Percentiles rank a stretch among this genome's conserved stretches.
Conservation (phyloP, 2,113 vertebrate species). For the Oriolus oriolus region DNA sequence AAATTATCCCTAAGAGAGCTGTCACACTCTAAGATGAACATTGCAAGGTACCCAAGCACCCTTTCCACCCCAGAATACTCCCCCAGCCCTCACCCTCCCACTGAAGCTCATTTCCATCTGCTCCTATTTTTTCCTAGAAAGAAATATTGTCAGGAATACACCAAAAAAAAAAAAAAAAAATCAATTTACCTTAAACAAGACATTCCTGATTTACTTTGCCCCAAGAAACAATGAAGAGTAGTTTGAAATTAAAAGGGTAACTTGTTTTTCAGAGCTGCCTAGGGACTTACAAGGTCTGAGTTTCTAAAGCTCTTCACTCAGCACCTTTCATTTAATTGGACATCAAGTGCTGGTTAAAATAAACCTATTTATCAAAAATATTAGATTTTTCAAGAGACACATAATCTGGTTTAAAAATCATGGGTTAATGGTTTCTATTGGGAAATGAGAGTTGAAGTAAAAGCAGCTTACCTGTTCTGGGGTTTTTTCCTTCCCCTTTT, state of each 20-base stretch:
- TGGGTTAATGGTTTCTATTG: neutral
- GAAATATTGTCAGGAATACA: neutral
- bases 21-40: rapidly evolving
- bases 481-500: neutral
- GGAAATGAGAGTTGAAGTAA: neutral
- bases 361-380: neutral
- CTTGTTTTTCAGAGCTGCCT: neutral
- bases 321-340: neutral
- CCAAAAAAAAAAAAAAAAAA: too few relatives aligned
- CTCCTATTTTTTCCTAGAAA: neutral
- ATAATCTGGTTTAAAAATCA: neutral
- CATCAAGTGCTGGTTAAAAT: neutral
- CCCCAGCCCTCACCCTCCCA: neutral
- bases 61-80: neutral
- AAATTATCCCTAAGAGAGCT: neutral
- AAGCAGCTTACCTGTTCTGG: neutral
- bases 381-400: neutral
- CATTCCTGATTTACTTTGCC: neutral
- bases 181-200: neutral
- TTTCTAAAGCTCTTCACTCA: neutral
- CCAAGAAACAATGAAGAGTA: neutral
- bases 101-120: neutral
- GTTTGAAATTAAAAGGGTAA: neutral
- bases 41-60: neutral
- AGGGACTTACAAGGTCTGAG: neutral